These are phyloP conservation scores for Leptodactylus fuscus DNA, from an alignment of 2,113 vertebrate genomes.

Conservation along the genomic window DNA sequence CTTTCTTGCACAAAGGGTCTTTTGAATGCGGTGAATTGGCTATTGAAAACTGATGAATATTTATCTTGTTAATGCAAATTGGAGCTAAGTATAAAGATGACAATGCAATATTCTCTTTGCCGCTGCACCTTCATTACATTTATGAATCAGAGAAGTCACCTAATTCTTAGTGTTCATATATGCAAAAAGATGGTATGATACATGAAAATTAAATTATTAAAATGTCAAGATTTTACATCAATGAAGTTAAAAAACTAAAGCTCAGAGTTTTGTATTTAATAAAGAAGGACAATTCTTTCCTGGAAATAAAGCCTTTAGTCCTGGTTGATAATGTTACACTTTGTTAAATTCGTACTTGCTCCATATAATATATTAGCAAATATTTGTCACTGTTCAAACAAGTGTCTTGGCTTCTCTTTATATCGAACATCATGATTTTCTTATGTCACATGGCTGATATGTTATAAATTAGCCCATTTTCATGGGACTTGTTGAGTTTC, in stretches of 20 bases:
- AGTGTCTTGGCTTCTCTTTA: too few species aligned
- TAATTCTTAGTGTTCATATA: slow-evolving; percentile 14
- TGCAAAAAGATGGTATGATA: slow-evolving; percentile 30
- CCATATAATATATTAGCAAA: not conserved
- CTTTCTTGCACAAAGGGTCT: not conserved
- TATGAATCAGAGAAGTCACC: slow-evolving; percentile 23
- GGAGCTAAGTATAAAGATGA: slow-evolving; percentile 36
- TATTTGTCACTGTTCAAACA: too few species aligned
- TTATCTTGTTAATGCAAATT: slow-evolving; percentile 37
- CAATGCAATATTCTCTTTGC: slow-evolving; percentile 46
- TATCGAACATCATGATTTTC: too few species aligned
- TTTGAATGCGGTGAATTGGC: slow-evolving; percentile 36
- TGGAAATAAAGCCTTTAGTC: not conserved
- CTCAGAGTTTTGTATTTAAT: not conserved
- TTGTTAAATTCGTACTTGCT: not conserved
- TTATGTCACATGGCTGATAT: too few species aligned
- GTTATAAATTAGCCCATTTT: too few species aligned
- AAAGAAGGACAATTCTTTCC: not conserved
- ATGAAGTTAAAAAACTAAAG: not conserved
- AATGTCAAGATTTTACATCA: slow-evolving; percentile 18
- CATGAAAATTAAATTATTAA: slow-evolving; percentile 29
- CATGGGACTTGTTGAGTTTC: too few species aligned
- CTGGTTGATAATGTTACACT: not conserved
- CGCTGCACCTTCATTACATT: slow-evolving; percentile 35
- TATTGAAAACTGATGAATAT: slow-evolving; percentile 46